Evolutionary conservation across 1,140 invertebrate species (phyloP), one percentile per base, ranked within the genome.

Genomic region (Fopius arisanus): DNA sequence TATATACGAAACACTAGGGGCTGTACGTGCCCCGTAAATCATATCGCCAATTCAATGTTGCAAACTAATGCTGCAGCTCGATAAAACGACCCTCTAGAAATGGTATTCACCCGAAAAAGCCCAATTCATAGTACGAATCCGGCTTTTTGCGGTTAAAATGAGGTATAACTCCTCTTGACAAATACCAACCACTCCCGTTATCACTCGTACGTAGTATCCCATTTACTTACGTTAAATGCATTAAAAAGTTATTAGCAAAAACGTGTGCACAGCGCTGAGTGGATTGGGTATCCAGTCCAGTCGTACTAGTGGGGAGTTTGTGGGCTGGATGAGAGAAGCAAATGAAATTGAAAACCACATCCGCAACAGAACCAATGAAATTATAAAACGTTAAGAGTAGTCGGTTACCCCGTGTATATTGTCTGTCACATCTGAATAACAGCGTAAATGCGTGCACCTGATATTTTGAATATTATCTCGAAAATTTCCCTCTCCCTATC

Each of bases 1-100:
- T 12, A 14, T 54, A 16, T 33, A 31, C 14, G 59, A 21, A 37
- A 21, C 19, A 29, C 48, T 68, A 43, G 72, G 21, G 37, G 41
- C 12, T 69, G 54, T 65, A 70, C 73, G 73, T 74, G 73, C 19
- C 67, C 40, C 41, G 29, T 74, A 51, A 74, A 70, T 74, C 73
- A 74, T 74, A 74, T 63, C 59, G 59, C 59, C 73, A 74, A 74
- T 74, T 74, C 67, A 66, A 63, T n/a, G 59, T 65, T 37, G 59
- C 19, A 68, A 74, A 74, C 16, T 70, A 74, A 70, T 59, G 40
- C 37, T 21, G 23, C 12, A 7, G 67, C 66, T 23, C 66, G 72
- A 73, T 73, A 73, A 73, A 73, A 66, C 43, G 29, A 16, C 67
- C n/a, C 12, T 48, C 43, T 48, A n/a, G 14, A 48, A 48, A 48